Evolutionary conservation across 2,113 vertebrate genomes (phyloP).

Genomic region (Gracilinanus agilis): DNA sequence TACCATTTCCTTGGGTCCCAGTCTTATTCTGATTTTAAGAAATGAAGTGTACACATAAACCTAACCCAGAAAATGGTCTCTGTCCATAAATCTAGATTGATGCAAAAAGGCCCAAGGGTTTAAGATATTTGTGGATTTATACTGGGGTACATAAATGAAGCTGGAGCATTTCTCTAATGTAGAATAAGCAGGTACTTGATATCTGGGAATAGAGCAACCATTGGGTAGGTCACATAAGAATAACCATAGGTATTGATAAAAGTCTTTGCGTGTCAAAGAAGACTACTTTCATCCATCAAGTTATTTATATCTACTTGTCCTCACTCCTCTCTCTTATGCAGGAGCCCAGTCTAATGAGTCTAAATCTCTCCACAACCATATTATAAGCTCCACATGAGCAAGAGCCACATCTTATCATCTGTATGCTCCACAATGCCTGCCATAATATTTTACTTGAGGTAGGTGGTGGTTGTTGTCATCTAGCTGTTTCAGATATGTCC

Average conservation of each 20-base stretch:
- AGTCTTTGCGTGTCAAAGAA: not conserved
- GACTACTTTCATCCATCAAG: not conserved
- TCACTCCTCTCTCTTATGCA: not conserved
- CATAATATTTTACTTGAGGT: not conserved
- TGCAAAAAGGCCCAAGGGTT: not conserved
- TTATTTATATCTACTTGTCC: not conserved
- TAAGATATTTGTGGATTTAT: not conserved
- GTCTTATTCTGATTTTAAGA: not conserved
- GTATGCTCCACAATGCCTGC: not conserved
- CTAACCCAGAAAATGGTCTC: not conserved
- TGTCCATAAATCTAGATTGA: not conserved
- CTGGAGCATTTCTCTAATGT: not conserved
- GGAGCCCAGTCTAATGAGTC: not conserved
- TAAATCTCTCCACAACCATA: not conserved
- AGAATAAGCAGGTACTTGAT: not conserved
- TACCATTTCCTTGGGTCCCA: not conserved
- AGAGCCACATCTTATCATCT: not conserved
- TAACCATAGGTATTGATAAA: not conserved
- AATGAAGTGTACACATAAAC: not conserved
- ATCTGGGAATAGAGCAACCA: not conserved
- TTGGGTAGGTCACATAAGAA: not conserved
- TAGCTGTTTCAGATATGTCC: not conserved
- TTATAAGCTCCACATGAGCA: not conserved
- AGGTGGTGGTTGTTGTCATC: not conserved
- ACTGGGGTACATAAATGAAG: not conserved